These are phyloP conservation scores for Zosterops japonicus DNA, from an alignment of 2,113 vertebrate species.

Conservation along the genomic window DNA sequence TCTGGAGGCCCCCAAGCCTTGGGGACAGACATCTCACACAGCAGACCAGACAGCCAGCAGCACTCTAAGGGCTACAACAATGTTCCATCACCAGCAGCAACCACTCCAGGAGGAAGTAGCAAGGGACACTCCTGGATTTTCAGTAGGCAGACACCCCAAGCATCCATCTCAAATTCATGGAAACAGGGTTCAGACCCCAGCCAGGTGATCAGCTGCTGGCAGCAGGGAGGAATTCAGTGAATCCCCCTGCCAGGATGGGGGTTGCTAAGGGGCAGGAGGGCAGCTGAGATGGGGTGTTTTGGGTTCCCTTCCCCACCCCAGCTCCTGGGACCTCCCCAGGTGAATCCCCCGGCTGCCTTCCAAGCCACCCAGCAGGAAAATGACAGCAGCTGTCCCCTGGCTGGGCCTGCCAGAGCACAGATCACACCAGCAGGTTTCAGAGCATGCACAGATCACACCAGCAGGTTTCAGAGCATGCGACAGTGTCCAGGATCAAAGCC, in stretches of 20 bases:
- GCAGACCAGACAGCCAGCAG: not conserved
- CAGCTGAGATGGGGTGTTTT: rapidly evolving
- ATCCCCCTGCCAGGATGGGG: not conserved
- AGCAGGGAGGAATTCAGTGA: not conserved
- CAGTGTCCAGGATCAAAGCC: slow-evolving; percentile 59
- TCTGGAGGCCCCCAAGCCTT: not conserved
- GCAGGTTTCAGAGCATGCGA: not conserved
- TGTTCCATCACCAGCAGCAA: not conserved
- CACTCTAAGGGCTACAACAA: not conserved
- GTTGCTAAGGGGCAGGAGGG: not conserved
- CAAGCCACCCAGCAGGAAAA: rapidly evolving
- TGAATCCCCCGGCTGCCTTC: rapidly evolving
- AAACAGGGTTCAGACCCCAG: not conserved
- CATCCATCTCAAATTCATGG: not conserved
- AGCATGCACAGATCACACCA: not conserved
- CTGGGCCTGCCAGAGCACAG: not conserved
- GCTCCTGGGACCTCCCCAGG: not conserved
- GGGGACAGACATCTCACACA: not conserved
- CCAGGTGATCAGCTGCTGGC: not conserved
- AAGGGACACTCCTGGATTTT: not conserved
- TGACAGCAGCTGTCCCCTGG: not conserved
- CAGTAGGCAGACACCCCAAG: not conserved
- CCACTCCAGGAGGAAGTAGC: not conserved
- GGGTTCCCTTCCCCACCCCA: not conserved
- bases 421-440: not conserved